These are phyloP conservation scores for Lapara coniferarum DNA, from an alignment of 2,888 invertebrate genomes.

Conservation along the genomic window DNA sequence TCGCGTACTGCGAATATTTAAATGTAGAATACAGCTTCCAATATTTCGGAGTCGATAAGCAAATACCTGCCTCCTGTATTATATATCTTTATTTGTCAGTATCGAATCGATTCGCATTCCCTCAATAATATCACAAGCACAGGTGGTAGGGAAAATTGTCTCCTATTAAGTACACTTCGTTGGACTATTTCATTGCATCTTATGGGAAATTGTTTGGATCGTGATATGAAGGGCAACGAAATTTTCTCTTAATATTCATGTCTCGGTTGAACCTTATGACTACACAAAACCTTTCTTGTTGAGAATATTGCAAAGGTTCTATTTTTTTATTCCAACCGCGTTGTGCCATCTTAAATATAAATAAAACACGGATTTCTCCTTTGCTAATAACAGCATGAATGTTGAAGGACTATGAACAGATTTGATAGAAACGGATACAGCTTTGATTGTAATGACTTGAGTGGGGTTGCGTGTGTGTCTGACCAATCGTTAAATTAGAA, in stretches of 20 bases:
- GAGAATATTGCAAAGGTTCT: constrained; percentile 49
- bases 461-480: neutral
- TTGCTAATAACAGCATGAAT: constrained; percentile 29
- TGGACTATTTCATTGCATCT: constrained; percentile 71
- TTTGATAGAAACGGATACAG: neutral
- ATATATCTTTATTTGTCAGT: too few species aligned
- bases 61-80: too few species aligned
- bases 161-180: constrained; percentile 68
- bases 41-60: too few species aligned
- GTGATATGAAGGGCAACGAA: constrained; percentile 51
- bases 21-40: too few species aligned
- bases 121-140: constrained; percentile 49
- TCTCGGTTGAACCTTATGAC: constrained; percentile 55
- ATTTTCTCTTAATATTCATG: constrained; percentile 67
- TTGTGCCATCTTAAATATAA: constrained; percentile 47
- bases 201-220: constrained; percentile 70
- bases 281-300: constrained; percentile 43
- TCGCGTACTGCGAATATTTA: too few species aligned
- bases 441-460: neutral
- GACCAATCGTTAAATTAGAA: neutral
- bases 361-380: constrained; percentile 38
- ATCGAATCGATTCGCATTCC: constrained; percentile 37
- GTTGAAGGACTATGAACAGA: constrained; percentile 2
- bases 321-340: constrained; percentile 50
- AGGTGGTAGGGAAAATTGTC: constrained; percentile 76